phyloP scores from a whole-genome alignment of 2,888 invertebrate species.

The Drepana falcataria region DNA sequence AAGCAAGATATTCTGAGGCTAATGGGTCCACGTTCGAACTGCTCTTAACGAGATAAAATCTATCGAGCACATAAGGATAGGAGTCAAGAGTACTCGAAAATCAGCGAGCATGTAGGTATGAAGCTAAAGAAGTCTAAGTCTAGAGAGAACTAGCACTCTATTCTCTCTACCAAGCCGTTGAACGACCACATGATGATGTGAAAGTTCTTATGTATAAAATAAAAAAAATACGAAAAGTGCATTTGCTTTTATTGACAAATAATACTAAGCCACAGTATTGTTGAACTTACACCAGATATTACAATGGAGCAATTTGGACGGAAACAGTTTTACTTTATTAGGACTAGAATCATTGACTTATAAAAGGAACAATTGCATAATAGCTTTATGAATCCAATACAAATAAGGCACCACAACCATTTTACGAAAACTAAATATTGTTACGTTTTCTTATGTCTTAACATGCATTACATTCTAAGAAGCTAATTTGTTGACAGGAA shows the following conservation, averaged over 20 bases:
- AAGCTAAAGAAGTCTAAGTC: too few species aligned
- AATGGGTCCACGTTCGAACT: too few species aligned
- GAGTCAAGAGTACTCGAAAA: too few species aligned
- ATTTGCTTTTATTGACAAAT: slow-evolving; percentile 29
- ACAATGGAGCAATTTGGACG: slow-evolving; percentile 71
- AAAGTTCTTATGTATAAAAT: too few species aligned
- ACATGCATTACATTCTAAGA: not conserved
- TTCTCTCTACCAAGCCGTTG: too few species aligned
- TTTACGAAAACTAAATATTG: slow-evolving; percentile 19
- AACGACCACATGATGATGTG: not conserved
- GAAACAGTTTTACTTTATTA: slow-evolving; percentile 62
- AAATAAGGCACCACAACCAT: slow-evolving; percentile 74
- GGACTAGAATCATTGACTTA: slow-evolving; percentile 62
- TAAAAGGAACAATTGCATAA: slow-evolving; percentile 55
- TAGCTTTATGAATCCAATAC: slow-evolving; percentile 34
- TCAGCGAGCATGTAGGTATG: too few species aligned
- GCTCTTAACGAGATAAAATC: too few species aligned
- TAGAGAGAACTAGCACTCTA: too few species aligned
- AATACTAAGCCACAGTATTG: slow-evolving; percentile 28
- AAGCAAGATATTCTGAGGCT: too few species aligned
- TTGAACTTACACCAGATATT: slow-evolving; percentile 31
- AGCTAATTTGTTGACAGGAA: not conserved
- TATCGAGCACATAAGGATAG: too few species aligned
- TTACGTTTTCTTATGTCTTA: not conserved
- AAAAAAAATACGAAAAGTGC: slow-evolving; percentile 1